A percentile compares a stretch with the other conserved stretches of the same genome.
Evolutionary conservation across 2,113 vertebrate genomes (phyloP).

Genomic region (Epinephelus moara): DNA sequence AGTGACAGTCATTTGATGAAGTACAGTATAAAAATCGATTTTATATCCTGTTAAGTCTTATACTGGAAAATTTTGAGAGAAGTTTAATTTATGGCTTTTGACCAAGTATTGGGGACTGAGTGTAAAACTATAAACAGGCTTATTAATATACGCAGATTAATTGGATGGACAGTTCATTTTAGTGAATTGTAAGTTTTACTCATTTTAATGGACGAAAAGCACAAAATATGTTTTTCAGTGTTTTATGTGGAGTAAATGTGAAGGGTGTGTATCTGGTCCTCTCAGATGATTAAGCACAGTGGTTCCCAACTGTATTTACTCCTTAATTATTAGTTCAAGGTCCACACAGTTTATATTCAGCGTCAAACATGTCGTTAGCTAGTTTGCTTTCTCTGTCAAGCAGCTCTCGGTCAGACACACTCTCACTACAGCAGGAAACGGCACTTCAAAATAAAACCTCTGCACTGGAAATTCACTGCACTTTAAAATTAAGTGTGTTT

Average conservation of each 20-base stretch:
- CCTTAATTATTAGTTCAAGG: too few species aligned
- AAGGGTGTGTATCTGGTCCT: not conserved
- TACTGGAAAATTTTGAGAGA: constrained; percentile 13
- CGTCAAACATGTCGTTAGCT: too few species aligned
- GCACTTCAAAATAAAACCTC: too few species aligned
- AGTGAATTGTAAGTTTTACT: not conserved
- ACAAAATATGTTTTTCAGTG: not conserved
- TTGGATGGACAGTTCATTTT: not conserved
- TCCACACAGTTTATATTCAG: too few species aligned
- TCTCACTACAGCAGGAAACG: too few species aligned
- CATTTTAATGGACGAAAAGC: not conserved
- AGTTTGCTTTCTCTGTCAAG: too few species aligned
- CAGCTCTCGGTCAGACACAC: too few species aligned
- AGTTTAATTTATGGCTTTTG: constrained; percentile 25
- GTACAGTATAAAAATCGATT: constrained; percentile 33
- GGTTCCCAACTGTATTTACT: too few species aligned
- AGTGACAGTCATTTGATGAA: constrained; percentile 33
- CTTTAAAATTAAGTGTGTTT: too few species aligned
- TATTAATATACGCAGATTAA: constrained; percentile 13
- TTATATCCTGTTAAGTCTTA: constrained; percentile 46
- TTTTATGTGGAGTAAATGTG: constrained; percentile 2
- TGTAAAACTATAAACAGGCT: constrained; percentile 1
- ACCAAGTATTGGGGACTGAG: not conserved
- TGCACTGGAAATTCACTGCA: too few species aligned
- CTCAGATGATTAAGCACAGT: not conserved